phyloP scores from a whole-genome alignment of 2,113 vertebrate genomes.

The Talpa occidentalis region DNA sequence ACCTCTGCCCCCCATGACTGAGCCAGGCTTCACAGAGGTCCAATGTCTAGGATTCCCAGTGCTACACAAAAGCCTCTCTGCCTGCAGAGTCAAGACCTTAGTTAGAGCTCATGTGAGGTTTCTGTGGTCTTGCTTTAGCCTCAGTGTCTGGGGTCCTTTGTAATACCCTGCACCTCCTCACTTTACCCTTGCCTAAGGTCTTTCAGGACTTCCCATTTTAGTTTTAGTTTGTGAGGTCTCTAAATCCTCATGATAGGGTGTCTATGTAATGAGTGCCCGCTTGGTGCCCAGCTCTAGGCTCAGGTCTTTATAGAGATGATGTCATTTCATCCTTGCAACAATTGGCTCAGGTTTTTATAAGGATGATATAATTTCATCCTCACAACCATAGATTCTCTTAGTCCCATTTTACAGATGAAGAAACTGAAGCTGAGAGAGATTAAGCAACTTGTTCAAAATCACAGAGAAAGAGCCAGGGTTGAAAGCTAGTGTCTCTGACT shows the following conservation, averaged over 20 bases:
- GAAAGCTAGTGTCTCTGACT: neutral
- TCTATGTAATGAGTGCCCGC: neutral
- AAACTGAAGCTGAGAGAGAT: neutral
- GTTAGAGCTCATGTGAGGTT: neutral
- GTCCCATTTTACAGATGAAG: neutral
- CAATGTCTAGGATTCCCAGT: neutral
- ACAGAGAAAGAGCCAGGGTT: neutral
- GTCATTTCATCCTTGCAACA: neutral
- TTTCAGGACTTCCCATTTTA: neutral
- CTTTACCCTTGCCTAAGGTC: neutral
- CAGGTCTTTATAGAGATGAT: neutral
- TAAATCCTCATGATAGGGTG: neutral
- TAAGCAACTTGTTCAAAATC: neutral
- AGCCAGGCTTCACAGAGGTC: neutral
- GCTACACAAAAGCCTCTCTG: neutral
- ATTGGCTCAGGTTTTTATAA: neutral
- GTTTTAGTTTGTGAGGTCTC: neutral
- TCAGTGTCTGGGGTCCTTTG: neutral
- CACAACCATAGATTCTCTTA: neutral
- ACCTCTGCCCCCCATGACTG: neutral
- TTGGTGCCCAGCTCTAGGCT: neutral
- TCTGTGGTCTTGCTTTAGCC: neutral
- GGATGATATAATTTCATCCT: neutral
- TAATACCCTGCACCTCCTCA: neutral
- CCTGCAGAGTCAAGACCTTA: neutral